phyloP scores from a whole-genome alignment of 2,113 vertebrate species.

The Sclerurus mexicanus region DNA sequence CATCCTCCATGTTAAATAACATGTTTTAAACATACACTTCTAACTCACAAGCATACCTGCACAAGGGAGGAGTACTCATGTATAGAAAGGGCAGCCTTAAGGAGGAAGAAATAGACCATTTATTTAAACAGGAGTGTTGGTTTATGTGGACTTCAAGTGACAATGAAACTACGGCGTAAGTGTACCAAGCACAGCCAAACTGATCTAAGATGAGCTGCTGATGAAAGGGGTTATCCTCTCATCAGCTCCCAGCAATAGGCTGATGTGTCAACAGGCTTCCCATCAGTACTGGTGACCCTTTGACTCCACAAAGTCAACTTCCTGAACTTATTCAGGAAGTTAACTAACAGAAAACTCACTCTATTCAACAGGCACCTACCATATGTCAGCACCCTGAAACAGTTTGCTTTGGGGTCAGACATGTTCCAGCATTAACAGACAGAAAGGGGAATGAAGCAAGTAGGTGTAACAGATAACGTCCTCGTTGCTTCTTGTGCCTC shows the following conservation, averaged over 20 bases:
- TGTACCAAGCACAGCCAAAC: neutral
- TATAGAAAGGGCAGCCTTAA: neutral
- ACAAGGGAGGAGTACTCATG: neutral
- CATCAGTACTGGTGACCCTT: neutral
- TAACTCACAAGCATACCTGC: fast-evolving
- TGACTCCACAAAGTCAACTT: neutral
- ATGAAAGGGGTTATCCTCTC: neutral
- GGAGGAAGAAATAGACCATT: neutral
- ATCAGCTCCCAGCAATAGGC: neutral
- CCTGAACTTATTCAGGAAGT: neutral
- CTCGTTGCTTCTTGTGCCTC: neutral
- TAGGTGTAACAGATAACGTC: neutral
- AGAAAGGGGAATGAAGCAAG: neutral
- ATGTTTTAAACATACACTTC: neutral
- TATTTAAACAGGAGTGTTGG: neutral
- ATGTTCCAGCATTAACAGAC: neutral
- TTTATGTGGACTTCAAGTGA: neutral
- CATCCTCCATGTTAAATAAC: neutral
- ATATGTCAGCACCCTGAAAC: neutral
- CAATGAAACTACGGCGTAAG: neutral
- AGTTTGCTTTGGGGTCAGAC: neutral
- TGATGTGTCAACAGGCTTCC: neutral
- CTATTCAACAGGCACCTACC: neutral
- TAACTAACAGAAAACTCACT: neutral
- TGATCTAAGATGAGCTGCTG: neutral